These are phyloP conservation scores for Pangasianodon gigas DNA, from an alignment of 2,113 vertebrate genomes.

Conservation along the genomic window DNA sequence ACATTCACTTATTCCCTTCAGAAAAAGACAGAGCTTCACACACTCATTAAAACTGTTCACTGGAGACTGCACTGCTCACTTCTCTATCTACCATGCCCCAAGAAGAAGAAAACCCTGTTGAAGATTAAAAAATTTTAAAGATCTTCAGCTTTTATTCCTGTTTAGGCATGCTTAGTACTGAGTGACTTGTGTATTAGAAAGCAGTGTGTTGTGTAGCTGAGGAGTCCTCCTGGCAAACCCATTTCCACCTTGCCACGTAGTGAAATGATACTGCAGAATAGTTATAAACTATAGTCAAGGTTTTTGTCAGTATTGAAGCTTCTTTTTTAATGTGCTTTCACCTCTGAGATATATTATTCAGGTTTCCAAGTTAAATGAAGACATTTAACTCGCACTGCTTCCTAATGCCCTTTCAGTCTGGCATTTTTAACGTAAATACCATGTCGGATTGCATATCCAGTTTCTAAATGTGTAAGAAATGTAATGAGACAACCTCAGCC, in stretches of 20 bases:
- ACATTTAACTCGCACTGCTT: background rate
- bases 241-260: background rate
- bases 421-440: background rate
- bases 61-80: background rate
- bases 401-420: background rate
- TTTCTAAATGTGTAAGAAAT: background rate
- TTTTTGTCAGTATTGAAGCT: background rate
- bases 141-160: background rate
- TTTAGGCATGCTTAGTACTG: background rate
- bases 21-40: background rate
- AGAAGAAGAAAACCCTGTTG: background rate
- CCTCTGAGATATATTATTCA: background rate
- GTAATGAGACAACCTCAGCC: background rate
- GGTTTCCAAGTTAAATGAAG: background rate
- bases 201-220: background rate
- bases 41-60: background rate
- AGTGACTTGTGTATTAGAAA: background rate
- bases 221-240: background rate
- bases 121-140: background rate
- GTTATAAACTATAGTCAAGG: background rate
- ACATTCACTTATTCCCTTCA: slow-evolving; percentile 13
- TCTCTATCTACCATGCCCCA: background rate
- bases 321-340: background rate
- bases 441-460: background rate
- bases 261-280: background rate